phyloP scores from a whole-genome alignment of 2,888 invertebrate genomes.

The Loripinus fragilis region DNA sequence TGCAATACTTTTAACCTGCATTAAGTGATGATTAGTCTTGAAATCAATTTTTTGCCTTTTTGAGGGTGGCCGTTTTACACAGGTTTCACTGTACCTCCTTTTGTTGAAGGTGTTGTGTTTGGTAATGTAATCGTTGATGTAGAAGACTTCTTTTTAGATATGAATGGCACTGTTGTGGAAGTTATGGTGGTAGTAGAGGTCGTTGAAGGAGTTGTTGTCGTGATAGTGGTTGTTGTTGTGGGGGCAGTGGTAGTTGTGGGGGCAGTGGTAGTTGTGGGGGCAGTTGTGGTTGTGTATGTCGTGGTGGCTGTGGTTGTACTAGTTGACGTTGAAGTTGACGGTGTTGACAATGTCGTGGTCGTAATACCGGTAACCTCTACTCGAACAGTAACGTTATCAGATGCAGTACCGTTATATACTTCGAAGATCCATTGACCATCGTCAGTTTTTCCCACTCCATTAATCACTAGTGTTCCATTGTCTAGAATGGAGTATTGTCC shows the following conservation, averaged over 20 bases:
- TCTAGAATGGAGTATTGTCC: slow-evolving; percentile 41
- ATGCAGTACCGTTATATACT: slow-evolving; percentile 52
- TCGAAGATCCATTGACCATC: slow-evolving; percentile 56
- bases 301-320: slow-evolving; percentile 44
- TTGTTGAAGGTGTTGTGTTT: not conserved
- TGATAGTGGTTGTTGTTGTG: too few relatives aligned
- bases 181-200: slow-evolving; percentile 9
- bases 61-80: too few relatives aligned
- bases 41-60: too few relatives aligned
- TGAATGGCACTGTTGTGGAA: not conserved
- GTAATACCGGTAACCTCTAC: slow-evolving; percentile 47
- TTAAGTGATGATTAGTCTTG: too few relatives aligned
- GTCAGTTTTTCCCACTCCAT: slow-evolving; percentile 39
- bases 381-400: slow-evolving; percentile 34
- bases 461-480: slow-evolving; percentile 61
- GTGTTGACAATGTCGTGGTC: slow-evolving; percentile 51
- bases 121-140: not conserved
- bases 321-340: slow-evolving; percentile 42
- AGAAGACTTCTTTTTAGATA: not conserved
- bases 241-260: slow-evolving; percentile 30
- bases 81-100: too few relatives aligned
- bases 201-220: too few relatives aligned
- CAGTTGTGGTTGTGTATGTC: slow-evolving; percentile 30
- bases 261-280: slow-evolving; percentile 22
- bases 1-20: too few relatives aligned